Evolutionary conservation across 2,113 vertebrate species (phyloP), one percentile per base, ranked within the genome.

Genomic region (Forbesichthys papilliferus): DNA sequence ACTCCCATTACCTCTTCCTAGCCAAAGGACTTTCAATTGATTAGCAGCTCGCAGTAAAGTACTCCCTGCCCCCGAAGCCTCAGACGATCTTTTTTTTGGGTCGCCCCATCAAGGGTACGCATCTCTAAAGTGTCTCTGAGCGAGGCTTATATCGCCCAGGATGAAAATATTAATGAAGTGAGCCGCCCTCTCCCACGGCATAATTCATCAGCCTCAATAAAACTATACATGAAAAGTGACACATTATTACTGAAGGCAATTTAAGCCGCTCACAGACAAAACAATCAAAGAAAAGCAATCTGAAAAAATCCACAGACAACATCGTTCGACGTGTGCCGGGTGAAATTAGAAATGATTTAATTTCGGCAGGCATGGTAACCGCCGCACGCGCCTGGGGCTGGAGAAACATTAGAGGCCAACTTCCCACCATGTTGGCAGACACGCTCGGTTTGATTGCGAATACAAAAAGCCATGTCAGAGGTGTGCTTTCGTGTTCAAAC

Each of bases 211-310:
- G 74, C 75, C 76, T 85, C 85, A 77, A 83, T 85, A 81, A 86
- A 81, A 85, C 53, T 57, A 79, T 72, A 88, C 88, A 87, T 83
- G 82, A 84, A 87, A 87, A 88, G 84, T 87, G 87, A 86, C 89
- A 86, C 73, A 75, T 86, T 87, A 85, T 87, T 84, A 87, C 85
- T 69, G 83, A 85, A 75, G 88, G 87, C 83, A 75, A 84, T 80
- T 74, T 36, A 68, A 69, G 78, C 73, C 1, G 61, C 76, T 75
- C 71, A 5, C 71, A 87, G 80, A 88, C 83, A 77, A 83, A 89
- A 89, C 83, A 89, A 89, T 89, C 86, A 89, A 83, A 87, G 73
- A 79, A 84, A 84, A 84, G 82, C 83, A 89, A 90, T 90, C 86
- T 85, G 71, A 82, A 79, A 84, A 88, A 87, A 87, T 79, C 76